Evolutionary conservation across 2,797 vertebrate species (phyloP).

Genomic region (Leuciscus waleckii): DNA sequence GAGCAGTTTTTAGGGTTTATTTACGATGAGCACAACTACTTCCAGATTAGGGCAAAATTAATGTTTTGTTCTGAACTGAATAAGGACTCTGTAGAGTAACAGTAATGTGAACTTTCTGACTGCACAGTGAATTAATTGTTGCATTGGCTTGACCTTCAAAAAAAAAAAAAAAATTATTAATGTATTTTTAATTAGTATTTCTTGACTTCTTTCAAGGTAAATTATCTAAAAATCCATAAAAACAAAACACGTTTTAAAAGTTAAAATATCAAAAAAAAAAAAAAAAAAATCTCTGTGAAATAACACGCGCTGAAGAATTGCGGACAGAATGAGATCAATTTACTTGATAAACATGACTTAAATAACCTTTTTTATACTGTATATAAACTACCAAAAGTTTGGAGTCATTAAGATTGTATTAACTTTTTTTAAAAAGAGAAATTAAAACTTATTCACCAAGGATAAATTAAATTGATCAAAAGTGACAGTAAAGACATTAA

Average conservation of each 20-base stretch:
- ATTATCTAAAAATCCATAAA: neutral
- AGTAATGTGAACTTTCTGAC: neutral
- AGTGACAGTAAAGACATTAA: neutral
- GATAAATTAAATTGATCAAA: neutral
- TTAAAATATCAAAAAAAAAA: neutral
- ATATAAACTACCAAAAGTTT: neutral
- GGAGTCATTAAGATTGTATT: neutral
- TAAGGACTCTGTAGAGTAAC: conserved; percentile 19
- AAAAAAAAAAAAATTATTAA: neutral
- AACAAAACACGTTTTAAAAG: neutral
- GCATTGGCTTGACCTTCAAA: neutral
- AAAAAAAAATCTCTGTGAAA: too few relatives aligned
- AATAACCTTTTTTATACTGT: too few relatives aligned
- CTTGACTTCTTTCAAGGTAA: neutral
- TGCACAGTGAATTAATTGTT: conserved; percentile 22
- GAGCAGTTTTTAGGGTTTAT: conserved; percentile 9
- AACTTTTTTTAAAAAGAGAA: too few relatives aligned
- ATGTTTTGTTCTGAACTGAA: conserved; percentile 10
- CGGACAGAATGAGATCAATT: too few relatives aligned
- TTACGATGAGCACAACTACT: neutral
- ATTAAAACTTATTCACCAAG: neutral
- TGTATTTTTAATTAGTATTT: conserved; percentile 4
- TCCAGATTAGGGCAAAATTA: conserved; percentile 15
- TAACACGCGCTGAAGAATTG: too few relatives aligned
- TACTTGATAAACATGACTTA: neutral